Evolutionary conservation across 2,797 vertebrate genomes (phyloP), one percentile per base, ranked within the genome.

Genomic region (Antennarius maculatus): DNA sequence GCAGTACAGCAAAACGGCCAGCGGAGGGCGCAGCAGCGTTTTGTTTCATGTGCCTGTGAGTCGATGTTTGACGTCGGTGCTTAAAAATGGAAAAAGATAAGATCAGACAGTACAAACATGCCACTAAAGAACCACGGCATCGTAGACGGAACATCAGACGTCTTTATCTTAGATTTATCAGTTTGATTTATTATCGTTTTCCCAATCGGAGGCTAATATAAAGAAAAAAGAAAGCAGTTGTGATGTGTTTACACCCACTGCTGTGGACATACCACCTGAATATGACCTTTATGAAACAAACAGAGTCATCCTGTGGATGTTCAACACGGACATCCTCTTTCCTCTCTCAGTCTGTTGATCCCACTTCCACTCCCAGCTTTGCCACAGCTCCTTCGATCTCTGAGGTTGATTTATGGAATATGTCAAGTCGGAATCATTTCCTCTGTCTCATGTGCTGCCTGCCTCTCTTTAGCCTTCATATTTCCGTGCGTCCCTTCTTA

Each of bases 21-120:
- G 79, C 79, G 93, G 93, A 84, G 91, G 92, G 90, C 88, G 86
- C 87, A 87, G 48, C 66, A 82, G 69, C 17, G 81, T 76, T 69
- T 74, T 18, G 16, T 72, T 84, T 76, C 39, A 61, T 28, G 12
- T 13, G 17, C 9, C 61, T 27, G 16, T 45, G 31, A 56, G 42
- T 46, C 7, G 39, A 54, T 53, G n/a, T 9, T 34, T 50, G 23
- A 63, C 28, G 49, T 43, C n/a, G 67, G 10, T 58, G 12, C 48
- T 18, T 37, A 45, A 16, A 54, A 42, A 60, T 64, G 23, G 61
- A 54, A 34, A 79, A 65, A 23, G 23, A 49, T 6, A 58, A 13
- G 8, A 56, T 42, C 2, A 27, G 12, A 12, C 18, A n/a, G 31
- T 54, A 28, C 23, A 54, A 41, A 45, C 5, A 46, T 39, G 17